phyloP scores from a whole-genome alignment of 2,113 vertebrate genomes.

The Macquaria australasica region DNA sequence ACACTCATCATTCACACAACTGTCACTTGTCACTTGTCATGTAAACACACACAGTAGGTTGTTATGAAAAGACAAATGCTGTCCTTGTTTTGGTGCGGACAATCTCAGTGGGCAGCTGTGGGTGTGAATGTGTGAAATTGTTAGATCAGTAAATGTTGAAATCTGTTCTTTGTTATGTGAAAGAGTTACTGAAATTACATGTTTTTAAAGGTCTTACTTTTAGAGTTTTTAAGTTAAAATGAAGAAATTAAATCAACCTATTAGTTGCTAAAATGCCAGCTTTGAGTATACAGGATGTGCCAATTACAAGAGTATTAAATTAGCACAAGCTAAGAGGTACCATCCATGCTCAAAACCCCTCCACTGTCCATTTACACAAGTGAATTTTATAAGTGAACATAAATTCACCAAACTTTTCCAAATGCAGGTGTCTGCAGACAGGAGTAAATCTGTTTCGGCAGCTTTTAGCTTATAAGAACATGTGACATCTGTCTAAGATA shows the following conservation, averaged over 20 bases:
- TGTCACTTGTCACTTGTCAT: neutral
- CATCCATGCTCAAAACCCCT: neutral
- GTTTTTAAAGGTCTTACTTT: neutral
- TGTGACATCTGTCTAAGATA: constrained; percentile 49
- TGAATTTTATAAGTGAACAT: neutral
- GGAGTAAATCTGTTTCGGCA: constrained; percentile 31
- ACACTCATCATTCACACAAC: neutral
- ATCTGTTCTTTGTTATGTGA: neutral
- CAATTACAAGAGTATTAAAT: neutral
- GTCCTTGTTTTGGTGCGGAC: neutral
- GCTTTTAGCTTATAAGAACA: constrained; percentile 39
- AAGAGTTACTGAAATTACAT: neutral
- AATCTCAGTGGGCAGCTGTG: neutral
- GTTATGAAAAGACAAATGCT: neutral
- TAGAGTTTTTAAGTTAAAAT: neutral
- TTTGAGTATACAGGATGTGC: neutral
- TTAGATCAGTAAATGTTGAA: neutral
- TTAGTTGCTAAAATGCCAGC: neutral
- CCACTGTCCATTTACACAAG: neutral
- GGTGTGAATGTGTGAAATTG: neutral
- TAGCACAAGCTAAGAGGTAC: neutral
- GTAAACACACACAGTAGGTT: neutral
- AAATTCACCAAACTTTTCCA: neutral
- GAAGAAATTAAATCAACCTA: neutral
- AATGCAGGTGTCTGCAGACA: constrained; percentile 10